phyloP scores from a whole-genome alignment of 1,140 invertebrate species.

The Rhyacophila brunnea region DNA sequence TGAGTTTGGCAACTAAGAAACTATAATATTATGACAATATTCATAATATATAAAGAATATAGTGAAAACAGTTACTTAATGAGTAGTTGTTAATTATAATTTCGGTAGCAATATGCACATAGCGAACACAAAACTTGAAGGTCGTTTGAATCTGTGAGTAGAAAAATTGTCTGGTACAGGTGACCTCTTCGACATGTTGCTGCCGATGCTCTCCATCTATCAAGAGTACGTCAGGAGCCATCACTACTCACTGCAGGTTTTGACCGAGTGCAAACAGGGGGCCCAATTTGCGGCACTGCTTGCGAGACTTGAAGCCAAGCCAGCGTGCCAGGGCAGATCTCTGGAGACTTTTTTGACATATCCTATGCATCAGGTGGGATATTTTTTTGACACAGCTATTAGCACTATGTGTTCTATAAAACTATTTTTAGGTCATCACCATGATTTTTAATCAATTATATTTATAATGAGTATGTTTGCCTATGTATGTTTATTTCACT shows the following conservation, averaged over 20 bases:
- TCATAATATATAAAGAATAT: too few species aligned
- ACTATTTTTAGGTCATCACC: too few species aligned
- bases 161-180: constrained; percentile 58
- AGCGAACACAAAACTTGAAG: background rate
- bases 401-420: too few species aligned
- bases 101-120: too few species aligned
- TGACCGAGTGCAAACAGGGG: constrained; percentile 91
- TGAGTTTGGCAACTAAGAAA: too few species aligned
- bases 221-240: constrained; percentile 94
- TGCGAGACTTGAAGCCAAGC: constrained; percentile 81
- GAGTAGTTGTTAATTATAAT: too few species aligned
- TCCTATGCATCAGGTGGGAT: constrained; percentile 88
- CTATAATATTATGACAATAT: too few species aligned
- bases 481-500: too few species aligned
- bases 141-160: constrained; percentile 33
- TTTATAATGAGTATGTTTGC: too few species aligned
- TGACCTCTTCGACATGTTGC: constrained; percentile 90
- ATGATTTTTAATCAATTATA: too few species aligned
- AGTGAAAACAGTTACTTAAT: too few species aligned
- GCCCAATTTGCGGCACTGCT: constrained; percentile 79
- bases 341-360: constrained; percentile 91
- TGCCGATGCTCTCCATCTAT: constrained; percentile 92
- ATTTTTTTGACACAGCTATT: too few species aligned
- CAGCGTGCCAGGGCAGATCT: constrained; percentile 79
- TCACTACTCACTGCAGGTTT: constrained; percentile 90